Conservation (phyloP, 2,113 vertebrate genomes). For the Desmodus rotundus region DNA sequence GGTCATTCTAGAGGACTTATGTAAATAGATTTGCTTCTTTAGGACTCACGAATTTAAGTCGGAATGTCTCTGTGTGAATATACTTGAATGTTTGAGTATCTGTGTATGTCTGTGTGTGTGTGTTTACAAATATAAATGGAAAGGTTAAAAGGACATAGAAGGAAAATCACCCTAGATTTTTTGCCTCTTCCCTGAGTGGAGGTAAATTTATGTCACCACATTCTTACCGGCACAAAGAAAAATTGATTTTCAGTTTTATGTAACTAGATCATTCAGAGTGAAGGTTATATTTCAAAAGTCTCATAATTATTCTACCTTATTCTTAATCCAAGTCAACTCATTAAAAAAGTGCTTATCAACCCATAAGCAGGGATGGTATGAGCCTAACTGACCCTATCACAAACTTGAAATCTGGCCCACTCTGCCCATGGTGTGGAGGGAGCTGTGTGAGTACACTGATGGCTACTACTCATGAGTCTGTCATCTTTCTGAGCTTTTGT, state of each 20-base stretch:
- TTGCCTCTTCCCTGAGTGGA: neutral
- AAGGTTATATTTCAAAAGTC: constrained; percentile 10
- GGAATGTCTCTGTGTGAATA: neutral
- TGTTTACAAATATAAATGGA: neutral
- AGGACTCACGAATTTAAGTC: neutral
- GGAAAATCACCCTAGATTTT: neutral
- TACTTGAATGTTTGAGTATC: neutral
- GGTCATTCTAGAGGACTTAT: neutral
- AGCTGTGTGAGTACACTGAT: neutral
- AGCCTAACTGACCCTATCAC: neutral
- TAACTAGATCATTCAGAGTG: neutral
- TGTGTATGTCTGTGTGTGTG: neutral
- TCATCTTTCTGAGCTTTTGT: neutral
- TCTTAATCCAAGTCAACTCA: neutral
- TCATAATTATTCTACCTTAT: neutral
- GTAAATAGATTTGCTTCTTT: neutral
- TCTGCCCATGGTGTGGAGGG: neutral
- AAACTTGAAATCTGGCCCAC: neutral
- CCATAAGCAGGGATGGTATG: neutral
- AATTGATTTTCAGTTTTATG: neutral
- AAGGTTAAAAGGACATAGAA: neutral
- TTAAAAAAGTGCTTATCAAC: neutral
- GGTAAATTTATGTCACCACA: neutral
- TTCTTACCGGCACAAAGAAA: neutral
- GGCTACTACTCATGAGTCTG: neutral